Conservation (phyloP, 1,140 invertebrate species). For the Thaumetopoea pityocampa region DNA sequence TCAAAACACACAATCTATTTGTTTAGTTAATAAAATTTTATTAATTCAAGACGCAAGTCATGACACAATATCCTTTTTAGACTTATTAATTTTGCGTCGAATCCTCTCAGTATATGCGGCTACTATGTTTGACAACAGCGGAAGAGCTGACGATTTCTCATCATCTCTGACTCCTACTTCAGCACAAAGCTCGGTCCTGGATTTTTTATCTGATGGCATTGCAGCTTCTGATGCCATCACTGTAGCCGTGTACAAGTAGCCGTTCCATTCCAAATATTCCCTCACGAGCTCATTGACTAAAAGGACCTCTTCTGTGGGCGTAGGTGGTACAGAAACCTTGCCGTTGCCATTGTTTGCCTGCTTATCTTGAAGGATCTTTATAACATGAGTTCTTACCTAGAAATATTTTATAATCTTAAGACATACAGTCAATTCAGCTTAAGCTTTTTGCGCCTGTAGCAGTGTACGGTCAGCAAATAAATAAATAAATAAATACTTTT, state of each 20-base stretch:
- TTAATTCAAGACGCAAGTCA: conserved; percentile 1
- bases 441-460: too few relatives aligned
- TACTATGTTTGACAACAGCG: conserved; percentile 56
- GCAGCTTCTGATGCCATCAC: conserved; percentile 66
- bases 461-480: too few relatives aligned
- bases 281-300: conserved; percentile 74
- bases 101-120: conserved; percentile 64
- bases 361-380: conserved; percentile 44
- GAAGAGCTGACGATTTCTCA: conserved; percentile 54
- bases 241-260: conserved; percentile 74
- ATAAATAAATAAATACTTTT: too few relatives aligned
- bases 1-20: too few relatives aligned
- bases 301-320: conserved; percentile 66
- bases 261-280: conserved; percentile 77
- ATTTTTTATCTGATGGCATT: conserved; percentile 34
- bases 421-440: too few relatives aligned
- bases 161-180: conserved; percentile 64
- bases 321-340: conserved; percentile 26
- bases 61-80: conserved; percentile 33
- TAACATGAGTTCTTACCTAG: conserved; percentile 58
- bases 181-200: conserved; percentile 41
- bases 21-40: too few relatives aligned
- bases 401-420: conserved; percentile 1
- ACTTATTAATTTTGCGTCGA: conserved; percentile 54
- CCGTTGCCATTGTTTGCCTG: conserved; percentile 16